Evolutionary conservation across 2,113 vertebrate genomes (phyloP).

Genomic region (Maccullochella peelii): DNA sequence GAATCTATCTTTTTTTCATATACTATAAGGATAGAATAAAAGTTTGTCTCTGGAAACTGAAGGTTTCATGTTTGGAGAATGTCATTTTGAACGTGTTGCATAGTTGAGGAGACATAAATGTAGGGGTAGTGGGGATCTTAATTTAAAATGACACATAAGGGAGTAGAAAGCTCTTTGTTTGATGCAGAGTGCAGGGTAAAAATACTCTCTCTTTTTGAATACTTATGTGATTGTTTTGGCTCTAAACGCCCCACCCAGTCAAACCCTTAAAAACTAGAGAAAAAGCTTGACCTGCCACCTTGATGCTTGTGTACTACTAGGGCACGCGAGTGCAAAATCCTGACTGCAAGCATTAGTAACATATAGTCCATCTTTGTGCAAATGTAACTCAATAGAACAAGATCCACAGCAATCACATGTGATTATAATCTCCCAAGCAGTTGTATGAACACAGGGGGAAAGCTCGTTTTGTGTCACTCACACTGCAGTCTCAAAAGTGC

Average conservation of each 20-base stretch:
- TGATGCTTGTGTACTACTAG: slow-evolving; percentile 26
- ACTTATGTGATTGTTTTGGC: slow-evolving; percentile 65
- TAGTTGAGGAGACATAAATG: slow-evolving; percentile 73
- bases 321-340: slow-evolving; percentile 30
- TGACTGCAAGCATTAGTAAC: slow-evolving; percentile 52
- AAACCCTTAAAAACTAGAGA: slow-evolving; percentile 15
- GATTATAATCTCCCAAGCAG: slow-evolving; percentile 56
- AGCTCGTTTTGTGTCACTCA: slow-evolving; percentile 37
- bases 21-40: slow-evolving; percentile 76
- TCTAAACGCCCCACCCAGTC: slow-evolving; percentile 14
- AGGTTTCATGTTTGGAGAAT: slow-evolving; percentile 59
- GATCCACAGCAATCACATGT: slow-evolving; percentile 74
- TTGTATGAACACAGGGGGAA: slow-evolving; percentile 28
- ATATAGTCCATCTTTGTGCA: slow-evolving; percentile 70
- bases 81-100: slow-evolving; percentile 78
- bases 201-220: slow-evolving; percentile 54
- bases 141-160: slow-evolving; percentile 54
- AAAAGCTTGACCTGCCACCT: slow-evolving; percentile 9
- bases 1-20: slow-evolving; percentile 53
- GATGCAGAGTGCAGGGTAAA: slow-evolving; percentile 47
- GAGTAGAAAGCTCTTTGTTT: slow-evolving; percentile 52
- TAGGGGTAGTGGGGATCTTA: slow-evolving; percentile 17
- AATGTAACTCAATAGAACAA: slow-evolving; percentile 66
- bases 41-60: slow-evolving; percentile 64
- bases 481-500: slow-evolving; percentile 50